These are phyloP conservation scores for Drosophila obscura DNA, from an alignment of 1,140 invertebrate genomes.

Conservation along the genomic window DNA sequence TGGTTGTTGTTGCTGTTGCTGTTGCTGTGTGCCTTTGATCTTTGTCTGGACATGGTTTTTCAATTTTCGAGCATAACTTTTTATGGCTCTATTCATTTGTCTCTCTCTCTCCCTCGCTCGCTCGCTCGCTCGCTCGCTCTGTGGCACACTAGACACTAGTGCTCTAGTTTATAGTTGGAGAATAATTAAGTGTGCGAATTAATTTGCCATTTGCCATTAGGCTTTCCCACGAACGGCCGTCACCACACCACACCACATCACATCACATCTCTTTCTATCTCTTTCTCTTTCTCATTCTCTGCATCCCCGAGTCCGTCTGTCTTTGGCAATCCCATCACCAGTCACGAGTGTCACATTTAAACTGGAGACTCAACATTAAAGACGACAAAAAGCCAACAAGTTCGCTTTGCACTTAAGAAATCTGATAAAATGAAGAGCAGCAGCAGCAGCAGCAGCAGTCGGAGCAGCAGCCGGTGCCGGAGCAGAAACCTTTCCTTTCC, in stretches of 20 bases:
- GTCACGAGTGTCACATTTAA: constrained; percentile 79
- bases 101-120: constrained; percentile 5
- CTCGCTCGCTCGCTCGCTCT: not conserved
- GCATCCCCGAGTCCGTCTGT: not conserved
- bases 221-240: constrained; percentile 59
- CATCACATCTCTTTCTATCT: not conserved
- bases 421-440: constrained; percentile 66
- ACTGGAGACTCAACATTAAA: constrained; percentile 77
- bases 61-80: constrained; percentile 76
- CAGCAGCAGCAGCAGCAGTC: constrained; percentile 17
- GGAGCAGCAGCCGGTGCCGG: constrained; percentile 3
- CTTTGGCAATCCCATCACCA: constrained; percentile 70
- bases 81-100: constrained; percentile 73
- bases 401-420: constrained; percentile 83
- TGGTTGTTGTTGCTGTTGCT: constrained; percentile 5
- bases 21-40: constrained; percentile 44
- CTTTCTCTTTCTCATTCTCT: not conserved
- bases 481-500: constrained; percentile 8
- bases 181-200: constrained; percentile 60
- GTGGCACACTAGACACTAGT: not conserved
- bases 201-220: constrained; percentile 51
- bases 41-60: constrained; percentile 70
- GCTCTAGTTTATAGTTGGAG: constrained; percentile 48
- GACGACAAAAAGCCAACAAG: constrained; percentile 83
- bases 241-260: not conserved